Evolutionary conservation across 2,888 invertebrate species (phyloP), one percentile per base, ranked within the genome.

Genomic region (Oasisia sp.): DNA sequence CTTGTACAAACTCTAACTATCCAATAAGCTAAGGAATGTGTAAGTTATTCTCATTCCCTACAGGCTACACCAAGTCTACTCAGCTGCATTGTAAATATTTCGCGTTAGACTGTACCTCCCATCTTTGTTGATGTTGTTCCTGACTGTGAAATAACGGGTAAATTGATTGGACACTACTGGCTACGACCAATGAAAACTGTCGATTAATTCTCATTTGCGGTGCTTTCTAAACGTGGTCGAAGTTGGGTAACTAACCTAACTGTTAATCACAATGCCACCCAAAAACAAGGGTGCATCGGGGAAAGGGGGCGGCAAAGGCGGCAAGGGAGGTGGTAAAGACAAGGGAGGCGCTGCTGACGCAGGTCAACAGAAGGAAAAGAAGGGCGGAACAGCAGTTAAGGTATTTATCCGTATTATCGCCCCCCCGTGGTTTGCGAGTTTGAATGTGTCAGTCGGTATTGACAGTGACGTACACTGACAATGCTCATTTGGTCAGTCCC

Each of bases 331-430:
- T 90, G 95, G 94, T 95, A 95, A 93, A 93, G 95, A 91, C 92
- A 94, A 92, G 93, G 93, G 94, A 44, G 95, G 95, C n/a, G 95
- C 94, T n/a, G 95, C 95, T 92, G 95, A 95, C 32, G 95, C 95
- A 45, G 94, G 95, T 50, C 94, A 94, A 50, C 89, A 91, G 92
- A 94, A 94, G 45, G 95, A 95, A 93, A 94, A 94, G 92, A 96
- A 95, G 94, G 96, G 96, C 50, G 97, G 97, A 91, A 96, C 95
- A 90, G 95, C 97, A 74, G 96, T 97, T 2, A 97, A 97, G 97
- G 97, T 99, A n/a, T n/a, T n/a, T n/a, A n/a, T n/a, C n/a, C n/a
- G n/a, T n/a, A 74, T 97, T 19, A 44, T 14, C 89, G 19, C 38
- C 12, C n/a, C n/a, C 0, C 3, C 3, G 32, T n/a, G 38, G 19